These are phyloP conservation scores for Hypercompe scribonia DNA, from an alignment of 2,888 invertebrate species.

Conservation along the genomic window DNA sequence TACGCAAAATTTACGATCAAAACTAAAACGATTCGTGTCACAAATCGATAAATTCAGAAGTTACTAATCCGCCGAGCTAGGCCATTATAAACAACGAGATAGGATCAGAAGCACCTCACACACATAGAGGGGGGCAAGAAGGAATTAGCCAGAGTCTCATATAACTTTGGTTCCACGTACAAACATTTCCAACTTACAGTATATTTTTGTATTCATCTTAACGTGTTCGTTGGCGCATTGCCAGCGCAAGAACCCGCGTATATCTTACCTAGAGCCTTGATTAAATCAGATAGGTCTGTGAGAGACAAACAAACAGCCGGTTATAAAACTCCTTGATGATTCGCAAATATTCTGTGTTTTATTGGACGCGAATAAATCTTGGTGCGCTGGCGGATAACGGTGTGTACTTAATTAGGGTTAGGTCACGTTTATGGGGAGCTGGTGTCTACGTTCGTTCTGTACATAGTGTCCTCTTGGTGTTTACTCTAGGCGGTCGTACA, in stretches of 20 bases:
- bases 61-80: constrained; percentile 40
- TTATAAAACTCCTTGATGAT: constrained; percentile 60
- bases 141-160: constrained; percentile 28
- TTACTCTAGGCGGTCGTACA: neutral
- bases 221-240: constrained; percentile 69
- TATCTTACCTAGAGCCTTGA: constrained; percentile 61
- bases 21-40: constrained; percentile 42
- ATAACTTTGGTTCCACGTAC: constrained; percentile 17
- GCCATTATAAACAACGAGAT: constrained; percentile 50
- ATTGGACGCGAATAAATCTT: constrained; percentile 47
- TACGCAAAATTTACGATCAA: constrained; percentile 23
- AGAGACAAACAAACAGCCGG: constrained; percentile 65
- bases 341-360: constrained; percentile 52
- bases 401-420: constrained; percentile 39
- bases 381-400: constrained; percentile 45
- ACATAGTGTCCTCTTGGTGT: neutral
- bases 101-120: constrained; percentile 36
- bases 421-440: constrained; percentile 12
- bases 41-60: constrained; percentile 41
- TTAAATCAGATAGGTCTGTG: constrained; percentile 64
- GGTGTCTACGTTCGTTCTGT: neutral
- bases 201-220: constrained; percentile 56
- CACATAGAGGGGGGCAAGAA: constrained; percentile 31
- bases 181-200: constrained; percentile 35
- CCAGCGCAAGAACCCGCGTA: constrained; percentile 56